These are phyloP conservation scores for Pongo abelii DNA, from an alignment of 2,113 vertebrate genomes.

Conservation along the genomic window DNA sequence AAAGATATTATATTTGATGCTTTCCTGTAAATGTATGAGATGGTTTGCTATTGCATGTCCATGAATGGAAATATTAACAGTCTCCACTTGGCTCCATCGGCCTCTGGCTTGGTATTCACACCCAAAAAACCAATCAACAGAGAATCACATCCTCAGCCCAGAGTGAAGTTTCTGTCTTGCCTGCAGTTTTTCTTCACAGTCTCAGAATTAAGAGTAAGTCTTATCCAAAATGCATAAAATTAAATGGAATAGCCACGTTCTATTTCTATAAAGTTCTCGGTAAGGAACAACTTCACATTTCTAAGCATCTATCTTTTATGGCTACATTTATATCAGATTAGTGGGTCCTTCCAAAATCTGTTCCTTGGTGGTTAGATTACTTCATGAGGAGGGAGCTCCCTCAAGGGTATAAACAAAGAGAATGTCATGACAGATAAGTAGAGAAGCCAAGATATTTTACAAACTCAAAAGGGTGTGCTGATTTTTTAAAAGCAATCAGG, in stretches of 20 bases:
- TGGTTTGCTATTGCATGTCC: conserved; percentile 65
- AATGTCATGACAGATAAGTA: neutral
- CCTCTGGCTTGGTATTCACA: conserved; percentile 60
- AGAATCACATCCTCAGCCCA: conserved; percentile 36
- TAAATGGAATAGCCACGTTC: neutral
- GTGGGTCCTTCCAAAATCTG: neutral
- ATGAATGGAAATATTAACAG: conserved; percentile 74
- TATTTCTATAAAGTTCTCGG: neutral
- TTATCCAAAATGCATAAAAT: neutral
- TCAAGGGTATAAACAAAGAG: neutral
- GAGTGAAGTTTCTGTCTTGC: conserved; percentile 7
- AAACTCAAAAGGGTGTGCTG: neutral
- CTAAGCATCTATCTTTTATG: neutral
- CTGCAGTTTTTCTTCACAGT: neutral
- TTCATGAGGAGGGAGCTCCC: neutral
- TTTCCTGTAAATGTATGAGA: conserved; percentile 66
- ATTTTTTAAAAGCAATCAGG: neutral
- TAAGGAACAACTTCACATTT: neutral
- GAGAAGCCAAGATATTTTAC: neutral
- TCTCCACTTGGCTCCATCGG: conserved; percentile 58
- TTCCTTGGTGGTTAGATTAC: neutral
- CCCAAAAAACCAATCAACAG: conserved; percentile 57
- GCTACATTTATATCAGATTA: neutral
- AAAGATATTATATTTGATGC: conserved; percentile 70
- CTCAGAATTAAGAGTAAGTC: conserved; percentile 12